These are phyloP conservation scores for Morpho deidamia DNA, from an alignment of 2,888 invertebrate species.

Conservation along the genomic window DNA sequence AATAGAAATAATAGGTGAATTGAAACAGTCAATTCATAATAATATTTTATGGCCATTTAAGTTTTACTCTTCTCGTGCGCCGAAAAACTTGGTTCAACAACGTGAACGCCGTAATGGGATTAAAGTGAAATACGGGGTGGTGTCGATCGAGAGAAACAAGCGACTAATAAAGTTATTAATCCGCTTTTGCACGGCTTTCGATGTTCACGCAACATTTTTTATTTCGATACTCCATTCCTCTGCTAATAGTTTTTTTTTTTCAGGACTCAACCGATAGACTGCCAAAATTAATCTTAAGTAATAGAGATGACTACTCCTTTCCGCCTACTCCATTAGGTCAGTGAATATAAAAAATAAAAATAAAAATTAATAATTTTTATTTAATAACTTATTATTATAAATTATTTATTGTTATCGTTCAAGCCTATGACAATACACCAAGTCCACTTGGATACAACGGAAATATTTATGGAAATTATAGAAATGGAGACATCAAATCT, in stretches of 20 bases:
- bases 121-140: slow-evolving; percentile 70
- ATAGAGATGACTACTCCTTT: slow-evolving; percentile 47
- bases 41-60: too few species aligned
- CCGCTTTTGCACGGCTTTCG: slow-evolving; percentile 68
- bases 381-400: not conserved
- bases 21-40: too few species aligned
- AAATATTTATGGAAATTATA: slow-evolving; percentile 23
- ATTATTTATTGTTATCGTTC: not conserved
- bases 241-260: slow-evolving; percentile 17
- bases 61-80: slow-evolving; percentile 10
- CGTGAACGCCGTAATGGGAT: slow-evolving; percentile 64
- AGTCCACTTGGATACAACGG: slow-evolving; percentile 36
- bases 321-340: slow-evolving; percentile 48
- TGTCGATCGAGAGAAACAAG: slow-evolving; percentile 74
- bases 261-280: slow-evolving; percentile 49
- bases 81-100: slow-evolving; percentile 51
- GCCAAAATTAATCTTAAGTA: slow-evolving; percentile 31
- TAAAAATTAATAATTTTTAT: too few species aligned
- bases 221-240: slow-evolving; percentile 7
- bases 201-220: slow-evolving; percentile 53
- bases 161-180: slow-evolving; percentile 79
- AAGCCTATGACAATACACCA: slow-evolving; percentile 13
- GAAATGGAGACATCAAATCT: slow-evolving; percentile 61
- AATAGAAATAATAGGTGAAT: too few species aligned
- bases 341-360: too few species aligned